A percentile compares a stretch with the other conserved stretches of the same genome.
phyloP scores from a whole-genome alignment of 2,797 vertebrate genomes.

The Sardinella longiceps region DNA sequence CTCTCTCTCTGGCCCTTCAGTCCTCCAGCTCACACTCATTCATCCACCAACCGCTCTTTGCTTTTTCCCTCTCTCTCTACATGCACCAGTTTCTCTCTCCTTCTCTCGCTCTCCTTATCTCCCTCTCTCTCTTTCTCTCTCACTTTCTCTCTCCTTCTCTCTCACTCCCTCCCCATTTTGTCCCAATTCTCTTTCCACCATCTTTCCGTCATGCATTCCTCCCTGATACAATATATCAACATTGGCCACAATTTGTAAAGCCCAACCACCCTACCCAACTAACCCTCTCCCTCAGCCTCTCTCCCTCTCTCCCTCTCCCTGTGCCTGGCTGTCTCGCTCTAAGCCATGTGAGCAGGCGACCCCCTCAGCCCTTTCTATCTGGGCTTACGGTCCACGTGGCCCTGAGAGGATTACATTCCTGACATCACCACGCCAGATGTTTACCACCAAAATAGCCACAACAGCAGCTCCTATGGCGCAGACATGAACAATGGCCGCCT shows the following conservation, averaged over 20 bases:
- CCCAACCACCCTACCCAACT: not conserved
- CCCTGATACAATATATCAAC: not conserved
- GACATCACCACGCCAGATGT: conserved; percentile 77
- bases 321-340: not conserved
- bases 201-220: not conserved
- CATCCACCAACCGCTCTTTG: not conserved
- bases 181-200: not conserved
- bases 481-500: conserved; percentile 44
- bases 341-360: conserved; percentile 64
- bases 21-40: not conserved
- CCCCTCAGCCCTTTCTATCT: conserved; percentile 65
- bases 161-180: not conserved
- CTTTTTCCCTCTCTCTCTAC: not conserved
- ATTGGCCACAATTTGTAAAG: not conserved
- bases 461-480: conserved; percentile 45
- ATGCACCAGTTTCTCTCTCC: too few relatives aligned
- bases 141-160: not conserved
- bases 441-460: conserved; percentile 68
- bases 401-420: conserved; percentile 73
- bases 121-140: not conserved
- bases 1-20: not conserved
- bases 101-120: too few relatives aligned
- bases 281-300: not conserved
- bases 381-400: conserved; percentile 73
- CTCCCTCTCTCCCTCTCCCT: not conserved